Evolutionary conservation across 2,113 vertebrate genomes (phyloP), one percentile per base, ranked within the genome.

Genomic region (Anolis sagrei): DNA sequence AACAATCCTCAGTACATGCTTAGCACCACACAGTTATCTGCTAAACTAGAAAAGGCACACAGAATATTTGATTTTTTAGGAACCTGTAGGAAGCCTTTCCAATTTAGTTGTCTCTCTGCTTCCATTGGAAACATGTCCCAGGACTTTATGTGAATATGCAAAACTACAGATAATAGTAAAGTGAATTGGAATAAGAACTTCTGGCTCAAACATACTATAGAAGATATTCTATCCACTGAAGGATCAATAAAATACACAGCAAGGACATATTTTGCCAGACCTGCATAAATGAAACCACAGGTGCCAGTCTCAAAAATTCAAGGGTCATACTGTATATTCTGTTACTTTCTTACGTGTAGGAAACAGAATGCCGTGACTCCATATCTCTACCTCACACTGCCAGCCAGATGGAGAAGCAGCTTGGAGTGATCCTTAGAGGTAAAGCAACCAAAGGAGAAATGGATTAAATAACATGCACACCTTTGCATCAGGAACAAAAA

Each of bases 21-120:
- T 92, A n/a, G 61, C 90, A 93, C 89, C 88, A 87, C 87, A 86
- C 92, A 91, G 79, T 85, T 90, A 81, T 75, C 93, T 48, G 77
- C 89, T 87, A 88, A 94, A 86, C 89, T 88, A 88, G 54, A 90
- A 92, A 70, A 90, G 68, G 82, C 90, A 82, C 64, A 72, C 81
- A 83, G 85, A 87, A 39, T 58, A 68, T 68, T 51, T 73, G 18
- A 39, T 86, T 89, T 93, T 90, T 64, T 78, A 89, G 23, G 82
- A 82, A 86, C 64, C 73, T 81, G 10, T 2, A 7, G 9, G 29
- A 68, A 68, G n/a, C 32, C 58, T n/a, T 70, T 34, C 69, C 32
- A 36, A 72, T 13, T 44, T 44, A 44, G 39, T 44, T 4, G 39
- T 44, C 2, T 44, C 39, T 44, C 5, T 5, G 39, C 5, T 44